Evolutionary conservation across 2,888 invertebrate species (phyloP).

Genomic region (Eupithecia subumbrata): DNA sequence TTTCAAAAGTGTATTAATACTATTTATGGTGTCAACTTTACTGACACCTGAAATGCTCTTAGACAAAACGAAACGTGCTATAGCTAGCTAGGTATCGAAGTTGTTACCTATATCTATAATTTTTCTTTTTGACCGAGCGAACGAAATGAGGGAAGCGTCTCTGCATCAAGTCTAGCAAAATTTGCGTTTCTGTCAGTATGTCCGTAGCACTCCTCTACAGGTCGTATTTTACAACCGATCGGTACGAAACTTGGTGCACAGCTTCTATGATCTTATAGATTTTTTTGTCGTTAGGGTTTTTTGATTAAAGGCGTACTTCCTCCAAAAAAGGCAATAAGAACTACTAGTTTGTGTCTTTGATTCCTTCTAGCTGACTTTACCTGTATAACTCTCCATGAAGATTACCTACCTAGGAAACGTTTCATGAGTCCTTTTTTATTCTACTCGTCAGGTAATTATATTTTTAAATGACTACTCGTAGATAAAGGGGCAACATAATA

Average conservation of each 20-base stretch:
- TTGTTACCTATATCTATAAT: not conserved
- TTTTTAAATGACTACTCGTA: conserved; percentile 13
- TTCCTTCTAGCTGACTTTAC: not conserved
- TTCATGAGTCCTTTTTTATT: not conserved
- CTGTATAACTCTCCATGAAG: not conserved
- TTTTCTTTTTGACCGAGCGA: no score
- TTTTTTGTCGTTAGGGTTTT: no score
- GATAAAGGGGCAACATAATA: conserved; percentile 28
- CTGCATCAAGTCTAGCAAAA: no score
- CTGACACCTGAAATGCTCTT: not conserved
- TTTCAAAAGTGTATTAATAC: conserved; percentile 6
- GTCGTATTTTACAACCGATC: no score
- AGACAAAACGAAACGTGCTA: not conserved
- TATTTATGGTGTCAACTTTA: not conserved
- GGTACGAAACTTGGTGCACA: no score
- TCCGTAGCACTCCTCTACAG: no score
- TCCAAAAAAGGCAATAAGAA: no score
- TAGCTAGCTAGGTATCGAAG: not conserved
- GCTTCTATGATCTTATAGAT: no score
- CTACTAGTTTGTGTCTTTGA: no score
- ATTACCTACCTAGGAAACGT: not conserved
- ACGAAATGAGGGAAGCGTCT: no score
- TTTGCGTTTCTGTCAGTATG: no score
- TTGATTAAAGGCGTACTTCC: no score
- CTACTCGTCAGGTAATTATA: not conserved